Base-by-base conservation (phyloP, 2,888 invertebrate species). In the Pollenia angustigena region DNA sequence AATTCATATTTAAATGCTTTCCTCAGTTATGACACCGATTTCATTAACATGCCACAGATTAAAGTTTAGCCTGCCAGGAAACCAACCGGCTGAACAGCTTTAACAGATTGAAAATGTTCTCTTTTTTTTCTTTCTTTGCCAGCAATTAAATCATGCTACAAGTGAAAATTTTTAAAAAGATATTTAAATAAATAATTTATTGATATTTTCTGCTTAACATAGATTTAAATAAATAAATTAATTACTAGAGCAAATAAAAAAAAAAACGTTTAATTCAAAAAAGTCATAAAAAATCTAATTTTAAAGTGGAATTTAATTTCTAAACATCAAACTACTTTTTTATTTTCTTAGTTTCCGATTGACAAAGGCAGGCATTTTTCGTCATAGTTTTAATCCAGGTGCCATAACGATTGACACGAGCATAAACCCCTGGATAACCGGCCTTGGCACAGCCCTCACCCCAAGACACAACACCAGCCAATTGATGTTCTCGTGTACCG, bases 371-470 rank as follows among this genome's bases (percentile, higher is more conserved):
- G 11, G 95, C 95, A 89, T 96, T 96, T 81, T 92, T 93, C 12
- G 96, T 96, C 91, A 96, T 95, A 74, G 94, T 94, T 89, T 94
- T 94, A 69, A 96, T 95, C 97, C 97, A 97, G 10, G 95, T 92
- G 85, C 92, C 92, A 85, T 96, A 97, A 87, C 97, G 95, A 93
- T 97, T 97, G 42, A 97, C 97, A 74, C 97, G 94, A 0, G 96
- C 95, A 93, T 97, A 97, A 11, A 97, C 97, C 3, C 97, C 97
- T 0, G 97, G 97, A 89, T 95, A 95, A 88, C 95, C 95, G 0
- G 96, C 95, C 90, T 92, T 92, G 69, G 93, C 93, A 83, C 93
- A 93, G 23, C 93, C 93, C 87, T 93, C 93, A 76, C 93, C 93
- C 93, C 93, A 93, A 0, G 97, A 97, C 0, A 97, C 97, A 3